Conservation (phyloP, 2,797 vertebrate genomes). For the Glossophaga mutica region DNA sequence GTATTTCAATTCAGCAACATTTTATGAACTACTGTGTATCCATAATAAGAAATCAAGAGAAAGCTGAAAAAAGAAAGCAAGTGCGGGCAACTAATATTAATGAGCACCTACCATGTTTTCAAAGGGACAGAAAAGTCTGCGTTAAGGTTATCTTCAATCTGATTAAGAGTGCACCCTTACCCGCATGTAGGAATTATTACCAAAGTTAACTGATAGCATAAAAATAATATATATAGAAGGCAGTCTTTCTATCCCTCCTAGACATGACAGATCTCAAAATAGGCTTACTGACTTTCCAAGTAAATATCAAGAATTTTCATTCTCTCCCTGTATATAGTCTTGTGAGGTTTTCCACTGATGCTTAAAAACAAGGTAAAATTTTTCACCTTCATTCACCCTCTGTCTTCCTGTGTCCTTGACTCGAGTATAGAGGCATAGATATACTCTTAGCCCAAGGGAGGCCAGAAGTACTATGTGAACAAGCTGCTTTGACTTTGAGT, state of each 20-base stretch:
- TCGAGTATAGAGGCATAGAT: background rate
- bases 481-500: background rate
- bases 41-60: background rate
- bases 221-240: background rate
- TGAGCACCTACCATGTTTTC: background rate
- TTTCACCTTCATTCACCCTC: background rate
- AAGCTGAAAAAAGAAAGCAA: background rate
- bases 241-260: background rate
- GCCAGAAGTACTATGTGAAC: background rate
- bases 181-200: background rate
- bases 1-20: background rate
- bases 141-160: background rate
- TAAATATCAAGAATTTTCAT: background rate
- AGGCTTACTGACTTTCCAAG: background rate
- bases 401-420: background rate
- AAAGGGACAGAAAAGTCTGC: background rate
- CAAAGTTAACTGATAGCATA: background rate
- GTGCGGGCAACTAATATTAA: background rate
- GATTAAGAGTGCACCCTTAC: background rate
- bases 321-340: background rate
- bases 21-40: background rate
- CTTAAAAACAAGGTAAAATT: background rate
- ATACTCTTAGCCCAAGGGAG: background rate
- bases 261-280: background rate
- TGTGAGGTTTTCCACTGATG: background rate